phyloP scores from a whole-genome alignment of 2,113 vertebrate genomes.

The Otis tarda region DNA sequence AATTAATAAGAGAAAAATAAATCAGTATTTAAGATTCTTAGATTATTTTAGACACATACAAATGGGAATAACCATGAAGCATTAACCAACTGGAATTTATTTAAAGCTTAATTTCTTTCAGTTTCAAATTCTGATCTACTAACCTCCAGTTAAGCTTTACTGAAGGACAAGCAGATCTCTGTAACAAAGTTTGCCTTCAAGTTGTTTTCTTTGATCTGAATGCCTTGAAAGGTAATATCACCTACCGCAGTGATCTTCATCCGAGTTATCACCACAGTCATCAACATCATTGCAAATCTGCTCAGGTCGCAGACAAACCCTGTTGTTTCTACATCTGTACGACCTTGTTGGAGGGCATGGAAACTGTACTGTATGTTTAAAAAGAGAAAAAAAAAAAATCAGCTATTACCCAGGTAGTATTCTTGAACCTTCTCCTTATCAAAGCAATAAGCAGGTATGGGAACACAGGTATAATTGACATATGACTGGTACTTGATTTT shows the following conservation, averaged over 20 bases:
- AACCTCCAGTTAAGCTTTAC: constrained; percentile 18
- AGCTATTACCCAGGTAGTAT: neutral
- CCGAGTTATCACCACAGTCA: constrained; percentile 95
- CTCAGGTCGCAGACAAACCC: constrained; percentile 87
- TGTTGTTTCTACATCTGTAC: constrained; percentile 87
- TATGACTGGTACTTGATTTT: neutral
- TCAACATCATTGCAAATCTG: constrained; percentile 91
- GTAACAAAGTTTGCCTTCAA: constrained; percentile 10
- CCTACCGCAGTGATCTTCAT: constrained; percentile 92
- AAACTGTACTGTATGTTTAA: constrained; percentile 81
- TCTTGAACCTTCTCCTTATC: neutral
- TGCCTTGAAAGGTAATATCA: neutral
- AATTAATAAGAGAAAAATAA: neutral
- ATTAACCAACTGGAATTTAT: neutral
- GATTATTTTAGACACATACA: neutral
- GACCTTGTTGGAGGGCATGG: constrained; percentile 91
- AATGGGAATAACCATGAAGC: neutral
- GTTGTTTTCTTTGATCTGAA: constrained; percentile 22
- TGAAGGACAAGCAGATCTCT: constrained; percentile 48
- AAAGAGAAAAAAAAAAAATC: neutral
- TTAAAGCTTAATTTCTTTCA: neutral
- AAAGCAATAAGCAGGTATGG: neutral
- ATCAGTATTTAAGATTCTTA: neutral
- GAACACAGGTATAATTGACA: neutral
- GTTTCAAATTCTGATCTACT: neutral